phyloP scores from a whole-genome alignment of 2,113 vertebrate genomes.

The Brachyistius frenatus region DNA sequence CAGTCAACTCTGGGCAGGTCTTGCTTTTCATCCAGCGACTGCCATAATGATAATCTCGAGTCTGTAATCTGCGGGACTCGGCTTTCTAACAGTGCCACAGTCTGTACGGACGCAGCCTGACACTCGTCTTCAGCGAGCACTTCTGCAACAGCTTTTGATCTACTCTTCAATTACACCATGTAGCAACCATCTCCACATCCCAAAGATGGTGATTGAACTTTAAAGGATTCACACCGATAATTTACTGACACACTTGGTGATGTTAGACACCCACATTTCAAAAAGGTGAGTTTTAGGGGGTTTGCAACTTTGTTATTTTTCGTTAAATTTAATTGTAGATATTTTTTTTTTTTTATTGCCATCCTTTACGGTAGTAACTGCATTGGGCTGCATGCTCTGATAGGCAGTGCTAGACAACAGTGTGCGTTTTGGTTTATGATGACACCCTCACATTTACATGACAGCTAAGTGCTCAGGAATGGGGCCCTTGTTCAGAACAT shows the following conservation, averaged over 20 bases:
- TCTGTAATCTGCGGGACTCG: conserved; percentile 67
- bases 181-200: conserved; percentile 78
- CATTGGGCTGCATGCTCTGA: background rate
- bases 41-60: conserved; percentile 58
- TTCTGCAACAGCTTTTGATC: conserved; percentile 73
- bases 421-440: conserved; percentile 43
- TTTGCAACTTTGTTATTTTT: conserved; percentile 43
- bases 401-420: background rate
- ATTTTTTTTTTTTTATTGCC: conserved; percentile 41
- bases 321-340: conserved; percentile 42
- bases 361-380: conserved; percentile 24
- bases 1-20: conserved; percentile 7
- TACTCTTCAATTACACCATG: conserved; percentile 81
- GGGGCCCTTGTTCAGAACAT: conserved; percentile 51
- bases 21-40: conserved; percentile 33
- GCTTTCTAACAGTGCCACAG: conserved; percentile 51
- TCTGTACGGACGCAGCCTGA: conserved; percentile 43
- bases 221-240: conserved; percentile 74
- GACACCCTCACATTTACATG: conserved; percentile 59
- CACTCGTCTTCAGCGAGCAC: conserved; percentile 66
- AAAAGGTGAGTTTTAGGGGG: conserved; percentile 40
- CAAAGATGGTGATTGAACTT: conserved; percentile 73
- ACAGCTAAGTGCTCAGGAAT: conserved; percentile 58
- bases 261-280: conserved; percentile 37
- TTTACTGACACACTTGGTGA: conserved; percentile 50